Evolutionary conservation across 2,797 vertebrate species (phyloP).

Genomic region (Calcarius lapponicus): DNA sequence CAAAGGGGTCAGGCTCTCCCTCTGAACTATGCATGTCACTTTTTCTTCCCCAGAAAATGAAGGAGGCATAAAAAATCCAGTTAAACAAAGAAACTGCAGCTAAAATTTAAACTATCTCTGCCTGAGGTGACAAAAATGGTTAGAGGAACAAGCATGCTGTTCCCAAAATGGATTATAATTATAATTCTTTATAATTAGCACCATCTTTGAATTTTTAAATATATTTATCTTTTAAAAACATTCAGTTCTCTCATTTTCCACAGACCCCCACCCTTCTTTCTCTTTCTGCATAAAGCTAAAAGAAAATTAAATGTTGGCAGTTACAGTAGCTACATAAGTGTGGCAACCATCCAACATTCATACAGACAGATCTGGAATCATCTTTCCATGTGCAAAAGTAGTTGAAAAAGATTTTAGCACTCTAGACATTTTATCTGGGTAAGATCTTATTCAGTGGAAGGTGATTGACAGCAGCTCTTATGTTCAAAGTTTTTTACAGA

Average conservation of each 20-base stretch:
- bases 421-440: neutral
- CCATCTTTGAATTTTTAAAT: neutral
- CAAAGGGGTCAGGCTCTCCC: neutral
- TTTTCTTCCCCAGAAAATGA: conserved; percentile 13
- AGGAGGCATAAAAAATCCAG: conserved; percentile 6
- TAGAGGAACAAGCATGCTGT: neutral
- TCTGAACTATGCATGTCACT: conserved; percentile 21
- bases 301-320: conserved; percentile 50
- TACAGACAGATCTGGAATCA: conserved; percentile 36
- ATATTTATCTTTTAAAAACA: neutral
- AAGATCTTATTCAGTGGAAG: conserved; percentile 7
- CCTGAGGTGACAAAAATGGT: neutral
- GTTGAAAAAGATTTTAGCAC: conserved; percentile 39
- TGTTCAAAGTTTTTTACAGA: neutral
- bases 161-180: neutral
- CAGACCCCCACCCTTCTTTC: neutral
- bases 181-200: conserved; percentile 35
- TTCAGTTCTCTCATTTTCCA: neutral
- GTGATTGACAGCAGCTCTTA: conserved; percentile 35
- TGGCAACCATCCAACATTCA: conserved; percentile 61
- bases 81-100: conserved; percentile 10
- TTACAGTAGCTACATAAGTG: conserved; percentile 49
- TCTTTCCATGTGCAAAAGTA: conserved; percentile 30
- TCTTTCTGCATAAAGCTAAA: conserved; percentile 16
- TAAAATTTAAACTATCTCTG: conserved; percentile 27